phyloP scores from a whole-genome alignment of 2,888 invertebrate species.

The Parnassius apollo region DNA sequence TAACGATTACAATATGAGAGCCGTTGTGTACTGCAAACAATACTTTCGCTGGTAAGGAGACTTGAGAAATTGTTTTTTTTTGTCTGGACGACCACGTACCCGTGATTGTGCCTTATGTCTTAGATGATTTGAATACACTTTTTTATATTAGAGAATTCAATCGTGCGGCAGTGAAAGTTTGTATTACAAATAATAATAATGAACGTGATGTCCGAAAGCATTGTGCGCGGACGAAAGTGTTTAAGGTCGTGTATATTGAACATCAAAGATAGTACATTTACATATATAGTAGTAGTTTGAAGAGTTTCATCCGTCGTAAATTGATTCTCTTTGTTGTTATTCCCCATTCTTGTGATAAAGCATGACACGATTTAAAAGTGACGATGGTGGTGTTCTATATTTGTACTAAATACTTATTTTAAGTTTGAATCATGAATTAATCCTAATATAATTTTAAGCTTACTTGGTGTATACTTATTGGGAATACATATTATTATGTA shows the following conservation, averaged over 20 bases:
- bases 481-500: constrained; percentile 81
- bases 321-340: no score
- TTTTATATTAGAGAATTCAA: constrained; percentile 46
- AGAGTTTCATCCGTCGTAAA: neutral
- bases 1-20: constrained; percentile 25
- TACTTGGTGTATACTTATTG: no score
- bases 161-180: constrained; percentile 65
- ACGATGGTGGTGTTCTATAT: no score
- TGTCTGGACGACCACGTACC: neutral
- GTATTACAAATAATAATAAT: constrained; percentile 56
- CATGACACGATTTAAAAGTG: no score
- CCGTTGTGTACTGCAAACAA: constrained; percentile 35
- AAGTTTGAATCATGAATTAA: no score
- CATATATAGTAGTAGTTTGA: neutral
- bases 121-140: constrained; percentile 20
- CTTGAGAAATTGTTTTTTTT: constrained; percentile 33
- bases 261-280: neutral
- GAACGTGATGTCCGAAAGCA: constrained; percentile 38
- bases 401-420: no score
- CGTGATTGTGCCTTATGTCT: constrained; percentile 19
- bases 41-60: constrained; percentile 53
- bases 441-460: no score
- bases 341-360: no score
- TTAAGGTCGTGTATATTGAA: constrained; percentile 9
- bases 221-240: constrained; percentile 24